Evolutionary conservation across 2,113 vertebrate genomes (phyloP), one percentile per base, ranked within the genome.

Genomic region (Notarius quadriscutis): DNA sequence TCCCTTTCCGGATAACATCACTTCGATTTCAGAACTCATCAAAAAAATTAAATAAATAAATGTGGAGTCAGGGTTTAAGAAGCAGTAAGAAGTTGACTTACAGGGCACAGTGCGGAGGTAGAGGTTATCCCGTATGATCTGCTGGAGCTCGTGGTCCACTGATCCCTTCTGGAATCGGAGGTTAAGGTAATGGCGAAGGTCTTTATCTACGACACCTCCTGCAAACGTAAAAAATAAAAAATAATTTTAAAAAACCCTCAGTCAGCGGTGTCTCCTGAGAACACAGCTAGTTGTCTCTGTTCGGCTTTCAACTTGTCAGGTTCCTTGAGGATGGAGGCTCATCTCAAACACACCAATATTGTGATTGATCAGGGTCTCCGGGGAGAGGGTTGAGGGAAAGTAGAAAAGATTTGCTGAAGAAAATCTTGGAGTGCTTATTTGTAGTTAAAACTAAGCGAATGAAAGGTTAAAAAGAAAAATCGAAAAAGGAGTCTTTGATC

Each of bases 101-200:
- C 98, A 99, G 86, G 98, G 98, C 93, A 99, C 97, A 0, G 98
- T 99, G 90, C 98, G 98, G 95, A 99, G 97, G 97, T 99, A 99
- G 94, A 99, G 97, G 92, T 99, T 99, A 95, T 99, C 98, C 92
- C 98, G 96, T 93, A 99, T 99, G 94, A 99, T 99, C 96, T 99
- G 98, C 93, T 99, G 98, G 86, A 99, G 97, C 93, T 99, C 98
- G 94, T 99, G 98, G 95, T 99, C 98, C 91, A 99, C 97, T 0
- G 98, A 99, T 88, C 98, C 97, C 91, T 99, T 99, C 94, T 99
- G 98, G 95, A 99, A 99, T 86, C 98, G 96, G 86, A 99, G 96
- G 94, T 99, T 99, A 96, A 99, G 98, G 97, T 99, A 99, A 97
- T 98, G 98, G 91, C 98, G 97, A 92, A 99, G 97, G 94, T 99